Conservation (phyloP, 2,113 vertebrate species). For the Toxotes jaculatrix region DNA sequence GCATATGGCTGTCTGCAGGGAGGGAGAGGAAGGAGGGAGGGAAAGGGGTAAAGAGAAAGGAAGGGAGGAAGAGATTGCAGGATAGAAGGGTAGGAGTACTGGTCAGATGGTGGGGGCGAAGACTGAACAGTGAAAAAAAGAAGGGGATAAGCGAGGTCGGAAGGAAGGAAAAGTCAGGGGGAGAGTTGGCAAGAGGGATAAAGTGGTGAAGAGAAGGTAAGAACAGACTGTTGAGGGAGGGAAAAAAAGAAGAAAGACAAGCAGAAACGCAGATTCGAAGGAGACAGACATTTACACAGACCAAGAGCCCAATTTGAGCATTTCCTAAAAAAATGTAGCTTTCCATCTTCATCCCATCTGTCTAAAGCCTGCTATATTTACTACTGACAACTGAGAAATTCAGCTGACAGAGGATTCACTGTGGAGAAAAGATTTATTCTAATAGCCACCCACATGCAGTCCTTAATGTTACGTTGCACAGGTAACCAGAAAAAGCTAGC, state of each 20-base stretch:
- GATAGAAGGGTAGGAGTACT: neutral
- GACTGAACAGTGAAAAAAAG: neutral
- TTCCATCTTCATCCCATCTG: constrained; percentile 28
- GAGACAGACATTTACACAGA: constrained; percentile 28
- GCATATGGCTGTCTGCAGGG: constrained; percentile 51
- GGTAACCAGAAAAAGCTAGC: constrained; percentile 25
- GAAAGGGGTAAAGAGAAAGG: neutral
- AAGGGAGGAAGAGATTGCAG: constrained; percentile 7
- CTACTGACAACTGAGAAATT: constrained; percentile 45
- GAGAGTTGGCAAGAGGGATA: constrained; percentile 14
- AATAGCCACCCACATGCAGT: constrained; percentile 37
- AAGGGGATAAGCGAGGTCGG: neutral
- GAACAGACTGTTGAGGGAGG: constrained; percentile 11
- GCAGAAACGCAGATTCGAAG: constrained; percentile 20
- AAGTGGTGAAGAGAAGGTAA: constrained; percentile 17
- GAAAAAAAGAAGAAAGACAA: constrained; percentile 1
- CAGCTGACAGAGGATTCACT: constrained; percentile 34
- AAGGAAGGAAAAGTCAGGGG: constrained; percentile 11
- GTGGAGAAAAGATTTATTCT: constrained; percentile 38
- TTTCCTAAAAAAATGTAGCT: constrained; percentile 30
- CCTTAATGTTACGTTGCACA: constrained; percentile 13
- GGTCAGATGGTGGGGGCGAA: neutral
- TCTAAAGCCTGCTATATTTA: constrained; percentile 30
- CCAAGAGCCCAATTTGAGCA: constrained; percentile 34
- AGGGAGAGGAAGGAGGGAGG: neutral